phyloP scores from a whole-genome alignment of 2,888 invertebrate species.

The Aporophyla nigra region DNA sequence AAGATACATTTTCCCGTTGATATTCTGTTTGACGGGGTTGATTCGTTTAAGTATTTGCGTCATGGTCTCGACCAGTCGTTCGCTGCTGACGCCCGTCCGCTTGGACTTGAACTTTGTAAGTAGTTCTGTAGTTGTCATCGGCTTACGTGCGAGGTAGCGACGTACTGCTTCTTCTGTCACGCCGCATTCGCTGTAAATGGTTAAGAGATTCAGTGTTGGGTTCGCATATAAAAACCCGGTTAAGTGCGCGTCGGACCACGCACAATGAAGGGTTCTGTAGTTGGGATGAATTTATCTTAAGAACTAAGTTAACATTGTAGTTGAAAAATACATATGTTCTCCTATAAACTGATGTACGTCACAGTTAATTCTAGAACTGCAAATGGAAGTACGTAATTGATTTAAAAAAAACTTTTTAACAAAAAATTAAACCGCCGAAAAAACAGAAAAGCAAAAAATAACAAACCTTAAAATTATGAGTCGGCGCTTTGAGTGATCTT shows the following conservation, averaged over 20 bases:
- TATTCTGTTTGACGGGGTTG: constrained; percentile 97
- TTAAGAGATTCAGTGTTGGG: not conserved
- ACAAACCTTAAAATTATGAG: too few relatives aligned
- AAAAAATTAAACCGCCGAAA: too few relatives aligned
- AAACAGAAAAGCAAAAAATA: too few relatives aligned
- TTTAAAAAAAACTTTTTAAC: too few relatives aligned
- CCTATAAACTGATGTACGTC: too few relatives aligned
- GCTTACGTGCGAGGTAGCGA: constrained; percentile 98
- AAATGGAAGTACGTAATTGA: too few relatives aligned
- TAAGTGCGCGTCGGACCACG: too few relatives aligned
- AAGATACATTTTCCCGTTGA: constrained; percentile 98
- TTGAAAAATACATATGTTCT: too few relatives aligned
- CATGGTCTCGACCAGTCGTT: constrained; percentile 97
- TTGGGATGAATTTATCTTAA: not conserved
- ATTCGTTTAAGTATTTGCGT: constrained; percentile 98
- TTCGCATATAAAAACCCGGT: not conserved
- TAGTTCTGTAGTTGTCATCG: constrained; percentile 99
- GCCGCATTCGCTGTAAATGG: constrained; percentile 93
- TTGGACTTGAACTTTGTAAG: constrained; percentile 98
- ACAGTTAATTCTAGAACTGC: too few relatives aligned
- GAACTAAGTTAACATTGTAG: too few relatives aligned
- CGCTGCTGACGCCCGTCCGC: constrained; percentile 97
- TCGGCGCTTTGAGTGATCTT: too few relatives aligned
- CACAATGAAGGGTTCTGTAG: not conserved
- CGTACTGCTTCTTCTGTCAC: constrained; percentile 98